A percentile compares a stretch with the other conserved stretches of the same genome.
Evolutionary conservation across 64 coral and sea anemone genomes (phyloP).

Genomic region (Platygyra sinensis): DNA sequence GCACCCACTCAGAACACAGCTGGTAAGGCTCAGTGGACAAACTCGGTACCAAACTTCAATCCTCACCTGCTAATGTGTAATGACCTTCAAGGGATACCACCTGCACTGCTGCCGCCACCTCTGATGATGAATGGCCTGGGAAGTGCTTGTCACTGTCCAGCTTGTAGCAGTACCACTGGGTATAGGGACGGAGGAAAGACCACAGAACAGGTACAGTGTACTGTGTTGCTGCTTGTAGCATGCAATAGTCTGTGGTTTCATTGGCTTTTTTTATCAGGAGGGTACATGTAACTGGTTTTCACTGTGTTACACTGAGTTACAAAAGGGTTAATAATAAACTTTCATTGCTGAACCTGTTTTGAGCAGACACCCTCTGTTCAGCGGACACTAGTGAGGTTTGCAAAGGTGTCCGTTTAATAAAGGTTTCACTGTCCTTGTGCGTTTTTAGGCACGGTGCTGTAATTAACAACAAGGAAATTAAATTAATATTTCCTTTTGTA

Average conservation of each 20-base stretch:
- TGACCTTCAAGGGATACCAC: constrained; percentile 32
- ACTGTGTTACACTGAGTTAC: too few relatives aligned
- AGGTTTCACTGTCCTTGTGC: too few relatives aligned
- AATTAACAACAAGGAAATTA: not conserved
- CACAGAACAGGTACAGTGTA: not conserved
- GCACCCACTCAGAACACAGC: not conserved
- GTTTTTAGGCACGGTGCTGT: too few relatives aligned
- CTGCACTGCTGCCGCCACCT: not conserved
- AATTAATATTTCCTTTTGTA: not conserved
- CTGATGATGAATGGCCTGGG: constrained; percentile 26
- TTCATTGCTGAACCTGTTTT: too few relatives aligned
- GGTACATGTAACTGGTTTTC: too few relatives aligned
- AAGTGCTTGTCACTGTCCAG: not conserved
- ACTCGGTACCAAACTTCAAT: constrained; percentile 13
- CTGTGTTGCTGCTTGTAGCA: not conserved
- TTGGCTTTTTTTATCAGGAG: too few relatives aligned
- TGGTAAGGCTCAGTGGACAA: constrained; percentile 14
- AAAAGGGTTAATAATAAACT: too few relatives aligned
- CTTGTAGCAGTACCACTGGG: constrained; percentile 18
- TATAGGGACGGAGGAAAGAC: constrained; percentile 17
- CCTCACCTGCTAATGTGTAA: constrained; percentile 23
- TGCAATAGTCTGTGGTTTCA: not conserved
- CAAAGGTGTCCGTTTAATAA: too few relatives aligned
- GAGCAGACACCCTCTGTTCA: too few relatives aligned
- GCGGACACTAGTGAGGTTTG: too few relatives aligned